A percentile compares a stretch with the other conserved stretches of the same genome.
These are phyloP conservation scores for Gallinago jamesoni DNA, from an alignment of 2,113 vertebrate genomes.

Conservation along the genomic window DNA sequence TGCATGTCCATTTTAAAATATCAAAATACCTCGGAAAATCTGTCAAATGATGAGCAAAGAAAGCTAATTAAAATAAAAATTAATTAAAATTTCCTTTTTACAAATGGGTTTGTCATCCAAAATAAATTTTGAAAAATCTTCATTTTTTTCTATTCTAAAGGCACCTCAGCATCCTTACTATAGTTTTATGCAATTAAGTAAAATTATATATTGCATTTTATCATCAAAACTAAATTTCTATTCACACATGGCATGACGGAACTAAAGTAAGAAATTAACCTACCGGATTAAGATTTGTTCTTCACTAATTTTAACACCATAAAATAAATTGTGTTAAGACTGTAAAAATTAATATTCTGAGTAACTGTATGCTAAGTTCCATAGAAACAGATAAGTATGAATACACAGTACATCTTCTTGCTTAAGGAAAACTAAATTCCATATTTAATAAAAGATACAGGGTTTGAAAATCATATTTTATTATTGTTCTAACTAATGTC, in stretches of 20 bases:
- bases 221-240: not conserved
- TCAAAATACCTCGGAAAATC: not conserved
- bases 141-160: not conserved
- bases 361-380: not conserved
- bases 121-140: not conserved
- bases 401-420: not conserved
- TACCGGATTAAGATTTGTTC: not conserved
- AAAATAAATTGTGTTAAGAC: not conserved
- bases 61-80: not conserved
- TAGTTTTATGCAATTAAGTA: not conserved
- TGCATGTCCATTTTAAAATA: not conserved
- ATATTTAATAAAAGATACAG: not conserved
- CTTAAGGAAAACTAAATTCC: not conserved
- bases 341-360: not conserved
- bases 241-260: not conserved
- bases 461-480: not conserved
- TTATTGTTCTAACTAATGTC: not conserved
- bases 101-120: not conserved
- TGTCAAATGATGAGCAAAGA: not conserved
- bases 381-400: not conserved
- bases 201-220: not conserved
- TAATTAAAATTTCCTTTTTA: not conserved
- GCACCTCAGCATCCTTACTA: not conserved
- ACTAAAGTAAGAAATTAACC: not conserved
- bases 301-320: not conserved